These are phyloP conservation scores for Psittacula derbiana DNA, from an alignment of 2,797 vertebrate species.

Conservation along the genomic window DNA sequence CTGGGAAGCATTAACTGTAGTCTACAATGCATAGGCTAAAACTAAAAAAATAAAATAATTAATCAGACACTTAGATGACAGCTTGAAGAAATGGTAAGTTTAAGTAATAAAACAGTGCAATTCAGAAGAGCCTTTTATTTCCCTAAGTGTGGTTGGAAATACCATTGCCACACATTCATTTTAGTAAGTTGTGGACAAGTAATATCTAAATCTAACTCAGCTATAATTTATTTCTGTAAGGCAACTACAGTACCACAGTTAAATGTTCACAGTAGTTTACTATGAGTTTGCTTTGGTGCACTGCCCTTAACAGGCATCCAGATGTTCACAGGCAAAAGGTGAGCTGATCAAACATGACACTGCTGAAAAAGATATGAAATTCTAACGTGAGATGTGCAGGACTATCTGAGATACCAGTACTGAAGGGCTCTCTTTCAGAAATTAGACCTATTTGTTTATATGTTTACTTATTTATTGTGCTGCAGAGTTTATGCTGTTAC, in stretches of 20 bases:
- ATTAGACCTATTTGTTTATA: conserved; percentile 49
- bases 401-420: conserved; percentile 57
- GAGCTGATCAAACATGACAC: background rate
- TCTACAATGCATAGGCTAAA: conserved; percentile 43
- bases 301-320: background rate
- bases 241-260: conserved; percentile 63
- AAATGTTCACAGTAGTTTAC: conserved; percentile 65
- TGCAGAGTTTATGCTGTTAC: conserved; percentile 35
- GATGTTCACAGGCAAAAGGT: background rate
- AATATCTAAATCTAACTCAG: conserved; percentile 32
- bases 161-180: background rate
- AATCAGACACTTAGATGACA: conserved; percentile 49
- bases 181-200: conserved; percentile 56
- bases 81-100: conserved; percentile 19
- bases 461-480: background rate
- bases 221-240: conserved; percentile 45
- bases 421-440: conserved; percentile 70
- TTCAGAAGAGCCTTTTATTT: conserved; percentile 69
- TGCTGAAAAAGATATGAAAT: conserved; percentile 28
- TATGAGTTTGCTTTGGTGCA: conserved; percentile 45
- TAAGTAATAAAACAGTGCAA: conserved; percentile 69
- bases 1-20: conserved; percentile 30
- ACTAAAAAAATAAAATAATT: conserved; percentile 35
- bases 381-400: conserved; percentile 49
- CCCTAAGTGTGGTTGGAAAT: conserved; percentile 35